These are phyloP conservation scores for Apodemia mormo DNA, from an alignment of 2,888 invertebrate genomes.

Conservation along the genomic window DNA sequence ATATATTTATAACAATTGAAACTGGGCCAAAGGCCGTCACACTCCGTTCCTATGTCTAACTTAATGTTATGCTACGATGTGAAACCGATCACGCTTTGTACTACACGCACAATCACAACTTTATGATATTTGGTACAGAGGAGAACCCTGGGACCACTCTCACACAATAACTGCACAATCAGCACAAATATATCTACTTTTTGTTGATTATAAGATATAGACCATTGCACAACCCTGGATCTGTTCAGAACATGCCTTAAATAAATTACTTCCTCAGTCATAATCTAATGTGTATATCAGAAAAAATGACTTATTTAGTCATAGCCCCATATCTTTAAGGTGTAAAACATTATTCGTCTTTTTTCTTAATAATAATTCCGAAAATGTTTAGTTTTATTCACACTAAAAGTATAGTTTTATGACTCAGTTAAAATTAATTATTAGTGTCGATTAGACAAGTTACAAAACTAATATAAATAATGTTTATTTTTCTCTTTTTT, in stretches of 20 bases:
- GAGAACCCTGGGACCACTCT: slow-evolving; percentile 43
- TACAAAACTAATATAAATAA: no score
- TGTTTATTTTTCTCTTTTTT: no score
- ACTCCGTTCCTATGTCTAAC: slow-evolving; percentile 14
- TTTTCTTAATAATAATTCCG: no score
- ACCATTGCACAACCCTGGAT: background rate
- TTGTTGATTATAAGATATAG: background rate
- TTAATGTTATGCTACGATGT: slow-evolving; percentile 26
- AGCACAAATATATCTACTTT: background rate
- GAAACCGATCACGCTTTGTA: slow-evolving; percentile 41
- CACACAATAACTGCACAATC: background rate
- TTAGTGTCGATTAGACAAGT: no score
- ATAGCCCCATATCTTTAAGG: no score
- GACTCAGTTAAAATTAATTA: no score
- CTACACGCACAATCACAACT: slow-evolving; percentile 45
- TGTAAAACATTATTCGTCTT: no score
- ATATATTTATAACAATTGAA: slow-evolving; percentile 76
- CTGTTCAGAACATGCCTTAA: background rate
- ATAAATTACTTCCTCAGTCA: no score
- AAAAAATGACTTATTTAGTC: no score
- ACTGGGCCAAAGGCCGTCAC: slow-evolving; percentile 38
- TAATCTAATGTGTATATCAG: no score
- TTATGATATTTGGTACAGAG: slow-evolving; percentile 49
- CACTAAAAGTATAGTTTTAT: no score
- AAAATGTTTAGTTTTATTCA: no score